Base-by-base conservation (phyloP, 2,888 invertebrate genomes). In the Papilio protenor region DNA sequence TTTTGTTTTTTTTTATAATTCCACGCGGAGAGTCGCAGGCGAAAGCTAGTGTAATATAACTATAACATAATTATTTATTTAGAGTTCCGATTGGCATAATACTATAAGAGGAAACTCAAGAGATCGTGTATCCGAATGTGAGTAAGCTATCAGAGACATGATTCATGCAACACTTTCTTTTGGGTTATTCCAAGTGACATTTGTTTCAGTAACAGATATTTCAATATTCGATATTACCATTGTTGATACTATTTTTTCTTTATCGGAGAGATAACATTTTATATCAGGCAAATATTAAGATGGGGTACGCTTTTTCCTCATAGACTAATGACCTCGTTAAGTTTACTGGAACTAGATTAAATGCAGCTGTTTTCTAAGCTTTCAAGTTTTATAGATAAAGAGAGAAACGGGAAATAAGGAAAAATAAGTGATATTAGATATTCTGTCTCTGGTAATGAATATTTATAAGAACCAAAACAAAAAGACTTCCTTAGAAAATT, bases 91-190 rank as follows among this genome's bases (percentile, higher is more conserved):
- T 64, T 27, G 16, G 27, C 27, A 33, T 61, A 27, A 66, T 27
- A 16, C 52, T 57, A 18, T 45, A 49, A 47, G 70, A 76, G 76
- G 70, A 71, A 76, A 71, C 49, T 47, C 27, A 27, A 71, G 55
- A 71, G 59, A 49, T 57, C 21, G 59, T 27, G 27, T 71, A 59
- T 71, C 59, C 18, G 70, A 27, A 66, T 70, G 69, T 45, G 33
- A 57, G 57, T 73, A n/a, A 21, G 33, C 59, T 70, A 71, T 61
- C 61, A n/a, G 76, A 76, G 77, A 73, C 47, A 47, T 83, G 83
- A 81, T 79, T 82, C 83, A 85, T 80, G 82, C 85, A 88, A 89
- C 90, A 90, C 91, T 92, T 92, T 92, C 92, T 86, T 86, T 86
- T 81, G 81, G 84, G 84, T 83, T 83, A 85, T 85, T 83, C 84